phyloP scores from a whole-genome alignment of 1,140 invertebrate species.

The Neuroterus valhalla region DNA sequence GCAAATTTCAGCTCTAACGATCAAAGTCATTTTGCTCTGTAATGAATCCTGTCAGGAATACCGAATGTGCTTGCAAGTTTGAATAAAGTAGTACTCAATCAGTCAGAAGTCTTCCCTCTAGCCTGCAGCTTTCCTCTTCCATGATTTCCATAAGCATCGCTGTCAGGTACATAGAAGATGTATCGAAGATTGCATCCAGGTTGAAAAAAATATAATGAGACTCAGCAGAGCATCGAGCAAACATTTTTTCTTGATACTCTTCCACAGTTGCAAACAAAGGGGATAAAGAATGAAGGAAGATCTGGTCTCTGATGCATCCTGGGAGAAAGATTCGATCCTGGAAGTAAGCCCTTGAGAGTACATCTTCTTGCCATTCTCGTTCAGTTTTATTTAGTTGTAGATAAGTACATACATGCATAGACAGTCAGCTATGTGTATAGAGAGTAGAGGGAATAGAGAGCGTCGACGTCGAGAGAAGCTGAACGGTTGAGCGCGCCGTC shows the following conservation, averaged over 20 bases:
- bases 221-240: slow-evolving; percentile 10
- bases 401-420: slow-evolving; percentile 31
- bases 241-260: slow-evolving; percentile 22
- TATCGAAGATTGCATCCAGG: background rate
- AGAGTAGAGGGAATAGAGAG: slow-evolving; percentile 35
- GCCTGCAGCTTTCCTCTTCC: no score
- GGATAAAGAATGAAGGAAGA: background rate
- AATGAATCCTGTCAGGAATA: no score
- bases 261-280: slow-evolving; percentile 15
- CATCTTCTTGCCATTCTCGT: slow-evolving; percentile 25
- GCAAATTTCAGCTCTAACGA: background rate
- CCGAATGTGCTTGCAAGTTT: no score
- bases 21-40: no score
- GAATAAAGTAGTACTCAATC: no score
- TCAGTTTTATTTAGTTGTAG: slow-evolving; percentile 44
- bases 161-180: background rate
- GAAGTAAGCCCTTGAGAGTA: slow-evolving; percentile 23
- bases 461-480: slow-evolving; percentile 37
- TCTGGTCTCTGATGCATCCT: slow-evolving; percentile 21
- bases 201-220: slow-evolving; percentile 9
- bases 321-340: slow-evolving; percentile 23
- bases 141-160: no score
- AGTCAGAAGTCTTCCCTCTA: no score
- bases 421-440: slow-evolving; percentile 10
- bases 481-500: slow-evolving; percentile 47